phyloP scores from a whole-genome alignment of 2,797 vertebrate genomes.

The Rhinoraja longicauda region DNA sequence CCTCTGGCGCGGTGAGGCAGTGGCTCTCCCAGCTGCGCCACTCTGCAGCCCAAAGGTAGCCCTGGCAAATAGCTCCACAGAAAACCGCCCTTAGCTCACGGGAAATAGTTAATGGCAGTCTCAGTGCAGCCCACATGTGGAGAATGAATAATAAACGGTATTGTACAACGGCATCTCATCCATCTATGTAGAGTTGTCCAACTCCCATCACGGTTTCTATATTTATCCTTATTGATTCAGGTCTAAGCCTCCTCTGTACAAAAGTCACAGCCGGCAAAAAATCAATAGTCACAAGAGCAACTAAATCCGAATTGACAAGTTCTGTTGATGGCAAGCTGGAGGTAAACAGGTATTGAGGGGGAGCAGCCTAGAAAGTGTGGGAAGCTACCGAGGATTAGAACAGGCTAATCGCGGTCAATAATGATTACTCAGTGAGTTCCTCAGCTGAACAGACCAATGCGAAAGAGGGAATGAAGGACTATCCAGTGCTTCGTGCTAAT shows the following conservation, averaged over 20 bases:
- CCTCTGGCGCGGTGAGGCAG: too few species aligned
- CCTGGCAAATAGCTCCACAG: too few species aligned
- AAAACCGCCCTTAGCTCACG: too few species aligned
- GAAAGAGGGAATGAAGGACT: not conserved
- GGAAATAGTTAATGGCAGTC: too few species aligned
- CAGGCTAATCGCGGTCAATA: not conserved
- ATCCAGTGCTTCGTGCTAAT: not conserved
- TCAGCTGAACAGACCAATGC: not conserved
- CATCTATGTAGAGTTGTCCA: not conserved
- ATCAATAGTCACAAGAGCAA: constrained; percentile 4
- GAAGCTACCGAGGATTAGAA: not conserved
- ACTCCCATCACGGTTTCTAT: not conserved
- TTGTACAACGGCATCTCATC: not conserved
- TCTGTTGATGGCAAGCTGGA: not conserved
- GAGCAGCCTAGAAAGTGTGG: not conserved
- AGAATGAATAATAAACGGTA: too few species aligned
- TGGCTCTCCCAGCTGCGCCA: too few species aligned
- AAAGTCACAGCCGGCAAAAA: not conserved
- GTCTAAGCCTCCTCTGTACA: not conserved
- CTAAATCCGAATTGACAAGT: not conserved
- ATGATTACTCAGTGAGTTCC: not conserved
- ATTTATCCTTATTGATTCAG: not conserved
- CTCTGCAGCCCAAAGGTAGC: too few species aligned
- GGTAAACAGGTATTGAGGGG: not conserved
- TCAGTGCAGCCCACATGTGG: too few species aligned